Base-by-base conservation (phyloP, 2,797 vertebrate species). In the Spea hammondii region DNA sequence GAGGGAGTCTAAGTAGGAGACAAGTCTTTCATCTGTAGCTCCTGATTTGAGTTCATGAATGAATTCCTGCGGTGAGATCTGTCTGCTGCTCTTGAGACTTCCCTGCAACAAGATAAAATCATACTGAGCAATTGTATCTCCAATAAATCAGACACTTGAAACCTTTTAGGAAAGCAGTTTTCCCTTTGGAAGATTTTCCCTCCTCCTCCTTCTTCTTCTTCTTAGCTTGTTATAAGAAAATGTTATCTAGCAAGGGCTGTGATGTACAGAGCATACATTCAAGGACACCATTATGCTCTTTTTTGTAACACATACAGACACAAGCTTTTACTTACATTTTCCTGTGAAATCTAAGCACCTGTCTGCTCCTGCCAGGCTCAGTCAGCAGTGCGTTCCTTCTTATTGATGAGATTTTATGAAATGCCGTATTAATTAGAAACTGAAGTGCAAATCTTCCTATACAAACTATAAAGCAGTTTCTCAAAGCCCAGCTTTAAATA, bases 21-120 rank as follows among this genome's bases (percentile, higher is more conserved):
- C 90, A 64, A 99, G 93, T 76, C 95, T 95, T 89, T 98, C 97
- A 70, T 98, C 96, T 51, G 89, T 91, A 84, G 90, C 91, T 54
- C 93, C 96, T 67, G 93, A 93, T 90, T 95, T 98, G 81, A 99
- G 89, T 86, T 98, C 97, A 82, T 91, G 87, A 80, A 99, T 94
- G 87, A 98, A 99, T 87, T 99, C 98, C 83, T 97, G 96, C 12
- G 96, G 94, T 86, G 94, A 94, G 85, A 96, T 94, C 88, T 97
- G 96, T 88, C 90, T 91, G 11, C 87, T 92, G 72, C 91, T 95
- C 87, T 91, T 96, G 86, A 99, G 90, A 85, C 91, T 93, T 79
- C 97, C 96, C 97, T 99, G 87, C 54, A 91, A 91, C 13, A 79
- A 9, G 1, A 54, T 62, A 81, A 80, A 79, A 64, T 68, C 69